Evolutionary conservation across 2,888 invertebrate genomes (phyloP).

Genomic region (Bugulina stolonifera): DNA sequence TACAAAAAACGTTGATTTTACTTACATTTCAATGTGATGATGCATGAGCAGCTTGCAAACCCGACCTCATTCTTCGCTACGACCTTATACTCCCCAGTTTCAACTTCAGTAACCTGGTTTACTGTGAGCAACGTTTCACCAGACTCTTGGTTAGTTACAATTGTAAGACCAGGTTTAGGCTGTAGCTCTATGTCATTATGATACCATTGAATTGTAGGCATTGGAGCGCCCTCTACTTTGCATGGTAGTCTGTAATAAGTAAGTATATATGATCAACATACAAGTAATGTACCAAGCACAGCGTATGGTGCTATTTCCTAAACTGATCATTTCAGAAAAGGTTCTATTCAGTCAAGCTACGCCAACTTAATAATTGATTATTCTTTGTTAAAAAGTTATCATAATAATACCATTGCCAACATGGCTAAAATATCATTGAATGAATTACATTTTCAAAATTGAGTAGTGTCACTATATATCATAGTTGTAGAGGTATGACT

Average conservation of each 20-base stretch:
- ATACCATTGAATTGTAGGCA: constrained; percentile 69
- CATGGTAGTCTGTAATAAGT: constrained; percentile 51
- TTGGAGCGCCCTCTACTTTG: constrained; percentile 41
- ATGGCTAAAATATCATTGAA: no score
- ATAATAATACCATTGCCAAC: no score
- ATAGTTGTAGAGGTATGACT: no score
- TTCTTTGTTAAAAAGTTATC: no score
- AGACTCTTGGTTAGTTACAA: neutral
- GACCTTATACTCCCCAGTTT: neutral
- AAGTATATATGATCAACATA: no score
- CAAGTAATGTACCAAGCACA: neutral
- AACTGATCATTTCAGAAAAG: neutral
- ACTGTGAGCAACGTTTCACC: neutral
- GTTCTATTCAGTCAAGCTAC: neutral
- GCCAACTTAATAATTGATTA: no score
- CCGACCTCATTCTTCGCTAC: neutral
- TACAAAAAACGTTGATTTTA: neutral
- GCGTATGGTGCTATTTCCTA: neutral
- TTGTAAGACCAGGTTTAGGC: neutral
- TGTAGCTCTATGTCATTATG: constrained; percentile 63
- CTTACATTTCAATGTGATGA: constrained; percentile 7
- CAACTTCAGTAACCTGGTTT: neutral
- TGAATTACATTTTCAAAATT: no score
- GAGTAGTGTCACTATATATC: no score
- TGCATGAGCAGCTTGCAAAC: neutral